phyloP scores from a whole-genome alignment of 1,140 invertebrate genomes.

The Anagrus nilaparvatae region DNA sequence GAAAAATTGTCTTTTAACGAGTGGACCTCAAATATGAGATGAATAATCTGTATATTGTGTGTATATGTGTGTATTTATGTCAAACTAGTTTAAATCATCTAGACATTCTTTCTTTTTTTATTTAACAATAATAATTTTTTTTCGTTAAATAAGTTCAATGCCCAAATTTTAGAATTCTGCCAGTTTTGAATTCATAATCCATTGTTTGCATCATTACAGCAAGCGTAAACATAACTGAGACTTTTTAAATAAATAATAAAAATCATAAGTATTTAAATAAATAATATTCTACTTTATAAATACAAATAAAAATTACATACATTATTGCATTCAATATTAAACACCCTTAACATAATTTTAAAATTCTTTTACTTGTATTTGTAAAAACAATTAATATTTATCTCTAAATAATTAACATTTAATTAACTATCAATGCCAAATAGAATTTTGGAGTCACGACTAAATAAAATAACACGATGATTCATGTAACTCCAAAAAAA shows the following conservation, averaged over 20 bases:
- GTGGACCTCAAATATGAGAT: too few relatives aligned
- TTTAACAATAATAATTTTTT: constrained; percentile 5
- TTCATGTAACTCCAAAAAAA: too few relatives aligned
- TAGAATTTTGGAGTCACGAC: not conserved
- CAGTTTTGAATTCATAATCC: too few relatives aligned
- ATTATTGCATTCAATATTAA: not conserved
- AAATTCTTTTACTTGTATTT: not conserved
- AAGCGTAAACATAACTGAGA: constrained; percentile 37
- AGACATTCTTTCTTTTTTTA: constrained; percentile 41
- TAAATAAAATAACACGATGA: not conserved
- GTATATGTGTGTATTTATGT: too few relatives aligned
- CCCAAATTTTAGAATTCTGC: too few relatives aligned
- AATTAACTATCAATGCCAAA: not conserved
- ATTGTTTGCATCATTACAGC: constrained; percentile 33
- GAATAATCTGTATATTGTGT: too few relatives aligned
- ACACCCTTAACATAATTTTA: not conserved
- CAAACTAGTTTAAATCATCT: too few relatives aligned
- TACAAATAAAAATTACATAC: too few relatives aligned
- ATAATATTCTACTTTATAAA: too few relatives aligned
- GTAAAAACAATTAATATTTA: not conserved
- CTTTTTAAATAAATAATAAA: constrained; percentile 25
- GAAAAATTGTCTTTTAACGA: too few relatives aligned
- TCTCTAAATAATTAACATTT: not conserved
- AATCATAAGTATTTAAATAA: constrained; percentile 15
- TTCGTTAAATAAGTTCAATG: constrained; percentile 28